These are phyloP conservation scores for Heliocidaris erythrogramma DNA, from an alignment of 35 echinoderm and acorn worm species.

Conservation along the genomic window DNA sequence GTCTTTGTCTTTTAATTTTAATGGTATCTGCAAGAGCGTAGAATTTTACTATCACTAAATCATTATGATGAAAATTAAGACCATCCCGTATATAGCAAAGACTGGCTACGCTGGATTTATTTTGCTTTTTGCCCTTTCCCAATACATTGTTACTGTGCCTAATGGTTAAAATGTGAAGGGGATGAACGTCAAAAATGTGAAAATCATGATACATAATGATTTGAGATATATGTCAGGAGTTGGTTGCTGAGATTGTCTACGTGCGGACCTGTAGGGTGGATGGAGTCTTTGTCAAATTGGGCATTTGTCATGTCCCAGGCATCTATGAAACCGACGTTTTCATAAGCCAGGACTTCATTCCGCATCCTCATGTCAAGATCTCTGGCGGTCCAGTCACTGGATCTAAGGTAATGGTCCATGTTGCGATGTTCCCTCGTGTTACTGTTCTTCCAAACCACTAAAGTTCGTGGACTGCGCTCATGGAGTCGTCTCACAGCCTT, in stretches of 20 bases:
- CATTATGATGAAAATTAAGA: too few relatives aligned
- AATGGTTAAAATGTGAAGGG: too few relatives aligned
- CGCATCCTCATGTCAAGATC: background rate
- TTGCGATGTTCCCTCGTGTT: conserved; percentile 33
- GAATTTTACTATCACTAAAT: too few relatives aligned
- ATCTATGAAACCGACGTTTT: conserved; percentile 20
- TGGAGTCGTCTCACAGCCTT: background rate
- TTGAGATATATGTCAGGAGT: background rate
- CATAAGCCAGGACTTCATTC: background rate
- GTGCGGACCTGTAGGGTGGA: background rate
- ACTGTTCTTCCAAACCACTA: conserved; percentile 38
- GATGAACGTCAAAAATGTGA: too few relatives aligned
- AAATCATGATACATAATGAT: too few relatives aligned
- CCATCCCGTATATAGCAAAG: too few relatives aligned
- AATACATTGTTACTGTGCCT: too few relatives aligned
- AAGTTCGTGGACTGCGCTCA: conserved; percentile 29
- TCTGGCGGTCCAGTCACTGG: background rate
- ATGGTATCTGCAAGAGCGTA: too few relatives aligned
- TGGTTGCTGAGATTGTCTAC: background rate
- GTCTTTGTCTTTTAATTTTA: too few relatives aligned
- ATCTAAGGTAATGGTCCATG: background rate
- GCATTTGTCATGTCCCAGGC: conserved; percentile 40
- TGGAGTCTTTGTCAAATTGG: background rate
- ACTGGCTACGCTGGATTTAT: too few relatives aligned
- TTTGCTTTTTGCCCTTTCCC: too few relatives aligned